Conservation (phyloP, 2,113 vertebrate species). For the Speoplatyrhinus poulsoni region DNA sequence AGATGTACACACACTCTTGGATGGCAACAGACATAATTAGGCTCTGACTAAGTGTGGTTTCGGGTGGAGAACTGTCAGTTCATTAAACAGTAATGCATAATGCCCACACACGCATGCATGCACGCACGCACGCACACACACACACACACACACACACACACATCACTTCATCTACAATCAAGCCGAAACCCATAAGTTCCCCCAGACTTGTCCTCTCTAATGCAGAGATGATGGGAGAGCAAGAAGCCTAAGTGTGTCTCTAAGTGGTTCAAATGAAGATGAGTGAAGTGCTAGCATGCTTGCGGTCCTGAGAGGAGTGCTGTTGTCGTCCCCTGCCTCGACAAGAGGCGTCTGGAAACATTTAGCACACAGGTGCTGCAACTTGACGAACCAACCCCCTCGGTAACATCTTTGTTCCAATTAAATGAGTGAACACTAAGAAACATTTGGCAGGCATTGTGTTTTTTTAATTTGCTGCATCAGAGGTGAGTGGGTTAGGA, state of each 20-base stretch:
- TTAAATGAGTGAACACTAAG: constrained; percentile 3
- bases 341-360: constrained; percentile 54
- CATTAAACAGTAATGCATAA: neutral
- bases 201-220: constrained; percentile 23
- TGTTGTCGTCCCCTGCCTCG: constrained; percentile 16
- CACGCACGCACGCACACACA: constrained; percentile 7
- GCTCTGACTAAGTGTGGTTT: neutral
- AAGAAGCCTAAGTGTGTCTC: constrained; percentile 32
- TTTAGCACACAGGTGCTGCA: constrained; percentile 54
- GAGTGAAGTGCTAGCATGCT: constrained; percentile 57
- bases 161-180: constrained; percentile 23
- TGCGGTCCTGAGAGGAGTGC: constrained; percentile 57
- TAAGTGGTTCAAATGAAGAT: constrained; percentile 75
- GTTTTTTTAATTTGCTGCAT: no score
- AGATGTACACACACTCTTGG: neutral
- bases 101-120: constrained; percentile 2
- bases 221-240: constrained; percentile 38
- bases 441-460: neutral
- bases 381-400: neutral
- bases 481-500: neutral
- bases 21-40: neutral
- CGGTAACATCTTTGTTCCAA: neutral
- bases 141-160: constrained; percentile 9
- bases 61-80: neutral
- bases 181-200: constrained; percentile 22